Evolutionary conservation across 2,113 vertebrate genomes (phyloP).

Genomic region (Entelurus aequoreus): DNA sequence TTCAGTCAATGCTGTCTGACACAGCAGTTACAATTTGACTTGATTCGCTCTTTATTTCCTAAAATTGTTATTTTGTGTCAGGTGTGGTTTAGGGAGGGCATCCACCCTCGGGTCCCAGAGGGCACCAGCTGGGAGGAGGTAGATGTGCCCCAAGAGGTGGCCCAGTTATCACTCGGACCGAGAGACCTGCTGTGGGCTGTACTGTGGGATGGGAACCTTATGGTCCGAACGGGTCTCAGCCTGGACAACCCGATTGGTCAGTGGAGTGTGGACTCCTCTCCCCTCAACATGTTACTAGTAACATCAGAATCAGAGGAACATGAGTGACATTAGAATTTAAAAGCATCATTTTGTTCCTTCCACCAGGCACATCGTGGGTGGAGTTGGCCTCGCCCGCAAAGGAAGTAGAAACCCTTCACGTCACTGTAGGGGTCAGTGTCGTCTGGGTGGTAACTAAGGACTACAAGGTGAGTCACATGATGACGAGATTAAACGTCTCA

Average conservation of each 20-base stretch:
- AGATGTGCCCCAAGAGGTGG: constrained; percentile 82
- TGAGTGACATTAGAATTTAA: background rate
- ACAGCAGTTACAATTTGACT: background rate
- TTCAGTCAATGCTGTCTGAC: no score
- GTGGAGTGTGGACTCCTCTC: constrained; percentile 4
- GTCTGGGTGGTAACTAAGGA: constrained; percentile 96
- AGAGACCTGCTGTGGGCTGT: constrained; percentile 90
- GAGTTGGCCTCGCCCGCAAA: constrained; percentile 81
- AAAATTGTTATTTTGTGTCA: constrained; percentile 38
- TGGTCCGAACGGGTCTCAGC: constrained; percentile 85
- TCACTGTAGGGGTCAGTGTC: constrained; percentile 83
- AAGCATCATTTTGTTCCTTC: background rate
- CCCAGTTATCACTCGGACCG: constrained; percentile 88
- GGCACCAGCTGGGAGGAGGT: constrained; percentile 83
- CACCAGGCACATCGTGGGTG: constrained; percentile 77
- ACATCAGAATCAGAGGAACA: background rate
- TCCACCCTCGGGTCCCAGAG: constrained; percentile 88
- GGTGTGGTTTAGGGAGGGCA: constrained; percentile 91
- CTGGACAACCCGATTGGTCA: constrained; percentile 86
- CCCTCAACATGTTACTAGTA: background rate
- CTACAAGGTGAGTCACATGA: constrained; percentile 76
- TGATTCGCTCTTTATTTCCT: background rate
- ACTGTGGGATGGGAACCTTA: constrained; percentile 91
- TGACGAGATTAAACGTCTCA: background rate
- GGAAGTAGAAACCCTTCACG: constrained; percentile 82